Conservation (phyloP, 2,113 vertebrate species). For the Dissostichus mawsoni region DNA sequence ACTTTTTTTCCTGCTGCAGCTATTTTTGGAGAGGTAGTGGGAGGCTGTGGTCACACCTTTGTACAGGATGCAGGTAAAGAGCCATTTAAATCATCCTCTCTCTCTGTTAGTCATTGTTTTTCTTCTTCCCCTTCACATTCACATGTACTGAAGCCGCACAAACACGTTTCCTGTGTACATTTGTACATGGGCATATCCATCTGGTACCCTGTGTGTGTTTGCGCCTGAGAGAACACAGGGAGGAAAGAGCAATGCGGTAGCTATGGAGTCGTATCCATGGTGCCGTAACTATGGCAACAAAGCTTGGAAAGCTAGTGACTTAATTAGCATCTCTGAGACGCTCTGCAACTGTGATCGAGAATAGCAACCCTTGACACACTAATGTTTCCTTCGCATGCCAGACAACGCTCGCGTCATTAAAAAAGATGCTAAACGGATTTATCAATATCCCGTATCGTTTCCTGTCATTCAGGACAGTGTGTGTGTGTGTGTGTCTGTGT, state of each 20-base stretch:
- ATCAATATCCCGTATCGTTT: slow-evolving; percentile 60
- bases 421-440: slow-evolving; percentile 58
- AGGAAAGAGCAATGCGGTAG: slow-evolving; percentile 73
- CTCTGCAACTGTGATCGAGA: slow-evolving; percentile 77
- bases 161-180: neutral
- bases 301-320: slow-evolving; percentile 81
- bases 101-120: neutral
- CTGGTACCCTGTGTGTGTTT: slow-evolving; percentile 23
- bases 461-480: slow-evolving; percentile 18
- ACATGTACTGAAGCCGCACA: neutral
- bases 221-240: slow-evolving; percentile 54
- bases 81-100: slow-evolving; percentile 54
- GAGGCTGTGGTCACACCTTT: slow-evolving; percentile 82
- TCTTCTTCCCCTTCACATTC: neutral
- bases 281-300: slow-evolving; percentile 85
- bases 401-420: slow-evolving; percentile 66
- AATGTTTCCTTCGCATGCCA: slow-evolving; percentile 77
- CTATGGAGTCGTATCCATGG: slow-evolving; percentile 84
- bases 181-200: slow-evolving; percentile 28
- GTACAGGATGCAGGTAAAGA: slow-evolving; percentile 76
- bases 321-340: slow-evolving; percentile 81
- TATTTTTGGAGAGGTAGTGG: slow-evolving; percentile 81
- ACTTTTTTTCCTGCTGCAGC: slow-evolving; percentile 65
- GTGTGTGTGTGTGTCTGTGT: slow-evolving; percentile 2
- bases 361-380: slow-evolving; percentile 84